Evolutionary conservation across 1,140 invertebrate genomes (phyloP), one percentile per base, ranked within the genome.

Genomic region (Tetramorium simillimum): DNA sequence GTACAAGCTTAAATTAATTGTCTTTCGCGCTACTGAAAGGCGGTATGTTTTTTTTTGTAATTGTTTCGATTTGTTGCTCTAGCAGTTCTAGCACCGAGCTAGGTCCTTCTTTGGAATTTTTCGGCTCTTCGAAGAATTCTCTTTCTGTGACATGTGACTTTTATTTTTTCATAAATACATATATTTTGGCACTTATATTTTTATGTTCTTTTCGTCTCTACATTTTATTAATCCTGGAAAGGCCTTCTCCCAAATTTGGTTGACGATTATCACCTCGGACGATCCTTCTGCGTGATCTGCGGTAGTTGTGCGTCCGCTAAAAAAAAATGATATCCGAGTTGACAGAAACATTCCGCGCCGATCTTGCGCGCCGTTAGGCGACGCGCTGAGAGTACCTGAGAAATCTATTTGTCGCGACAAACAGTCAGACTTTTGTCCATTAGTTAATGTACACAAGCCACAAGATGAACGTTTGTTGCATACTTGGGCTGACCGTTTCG

Each of bases 371-470:
- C 75, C 58, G 62, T 62, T 89, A 82, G 60, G 58, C 85, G 87
- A 86, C 58, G 33, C 18, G 58, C 10, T 33, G 18, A 82, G 51
- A 60, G 75, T 56, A 77, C 33, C 63, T 67, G 75, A 86, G 87
- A 75, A 87, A 73, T 76, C 77, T 89, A 84, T 91, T 91, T 91
- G 88, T 88, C 40, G 49, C 86, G 81, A 91, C 87, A 78, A 90
- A 80, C 76, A 58, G 33, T 53, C 76, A 56, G 65, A 65, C 69
- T 40, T 33, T 33, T 69, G 70, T 28, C 86, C 86, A 91, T 91
- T 92, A 88, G 90, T 88, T 88, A 89, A 90, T 86, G 87, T 76
- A 62, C 77, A 60, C 65, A 62, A 86, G 56, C 46, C 60, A 67
- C 70, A 24, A 53, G 21, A 28, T 53, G 43, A 70, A 51, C n/a